Percentiles rank a stretch among this genome's conserved stretches.
Conservation (phyloP, 2,113 vertebrate genomes). For the Aegotheles bennettii region DNA sequence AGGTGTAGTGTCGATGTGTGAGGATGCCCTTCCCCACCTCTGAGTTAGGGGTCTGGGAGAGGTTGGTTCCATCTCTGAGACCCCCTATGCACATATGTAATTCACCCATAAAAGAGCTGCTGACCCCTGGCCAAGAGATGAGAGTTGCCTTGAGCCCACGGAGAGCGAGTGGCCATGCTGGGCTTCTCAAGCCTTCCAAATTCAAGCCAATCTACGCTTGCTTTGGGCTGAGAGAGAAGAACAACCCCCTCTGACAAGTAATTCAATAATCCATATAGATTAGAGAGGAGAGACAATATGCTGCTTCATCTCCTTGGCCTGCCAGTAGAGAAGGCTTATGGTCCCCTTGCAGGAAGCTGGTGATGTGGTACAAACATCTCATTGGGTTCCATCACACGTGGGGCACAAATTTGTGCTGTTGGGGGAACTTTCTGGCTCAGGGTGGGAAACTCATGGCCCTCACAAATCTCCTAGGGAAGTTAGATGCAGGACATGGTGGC, state of each 20-base stretch:
- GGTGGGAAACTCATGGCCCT: not conserved
- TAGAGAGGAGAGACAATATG: not conserved
- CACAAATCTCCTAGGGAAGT: not conserved
- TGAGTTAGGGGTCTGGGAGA: not conserved
- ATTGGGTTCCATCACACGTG: rapidly evolving
- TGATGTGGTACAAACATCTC: not conserved
- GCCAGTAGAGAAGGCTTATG: not conserved
- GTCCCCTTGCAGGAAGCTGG: not conserved
- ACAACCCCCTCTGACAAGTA: not conserved
- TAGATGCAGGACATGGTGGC: rapidly evolving
- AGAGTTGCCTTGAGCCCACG: not conserved
- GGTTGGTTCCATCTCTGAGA: not conserved
- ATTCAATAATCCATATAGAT: not conserved
- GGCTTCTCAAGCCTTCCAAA: not conserved
- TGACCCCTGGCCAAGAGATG: not conserved
- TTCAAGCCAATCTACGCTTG: not conserved
- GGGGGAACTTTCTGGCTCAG: not conserved
- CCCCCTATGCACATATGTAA: too few relatives aligned
- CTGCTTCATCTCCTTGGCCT: not conserved
- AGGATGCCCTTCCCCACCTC: not conserved
- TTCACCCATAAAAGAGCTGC: not conserved
- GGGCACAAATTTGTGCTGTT: not conserved
- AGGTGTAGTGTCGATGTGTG: not conserved
- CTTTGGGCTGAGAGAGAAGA: not conserved
- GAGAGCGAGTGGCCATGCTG: not conserved